A percentile compares a stretch with the other conserved stretches of the same genome.
Conservation (phyloP, 2,113 vertebrate species). For the Morone chrysops region DNA sequence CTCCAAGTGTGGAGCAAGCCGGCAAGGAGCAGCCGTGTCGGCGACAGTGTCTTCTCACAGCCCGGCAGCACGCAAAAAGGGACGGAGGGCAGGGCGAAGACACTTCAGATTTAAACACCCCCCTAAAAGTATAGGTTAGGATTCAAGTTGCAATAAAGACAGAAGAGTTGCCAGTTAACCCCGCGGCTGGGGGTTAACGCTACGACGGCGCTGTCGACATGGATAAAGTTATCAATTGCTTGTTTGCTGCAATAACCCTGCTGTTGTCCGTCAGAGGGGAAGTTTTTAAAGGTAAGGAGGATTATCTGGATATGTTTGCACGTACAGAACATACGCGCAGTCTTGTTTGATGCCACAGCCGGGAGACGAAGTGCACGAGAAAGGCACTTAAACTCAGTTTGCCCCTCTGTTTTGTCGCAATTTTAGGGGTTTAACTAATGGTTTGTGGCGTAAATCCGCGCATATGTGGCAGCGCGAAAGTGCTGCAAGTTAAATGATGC, state of each 20-base stretch:
- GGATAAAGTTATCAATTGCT: constrained; percentile 86
- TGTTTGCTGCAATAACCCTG: constrained; percentile 80
- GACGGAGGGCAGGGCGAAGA: constrained; percentile 40
- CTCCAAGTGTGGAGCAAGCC: constrained; percentile 75
- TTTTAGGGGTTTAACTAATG: not conserved
- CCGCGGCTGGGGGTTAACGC: constrained; percentile 76
- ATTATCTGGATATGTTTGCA: constrained; percentile 20
- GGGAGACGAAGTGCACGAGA: not conserved
- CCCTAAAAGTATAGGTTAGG: constrained; percentile 49
- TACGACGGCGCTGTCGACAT: constrained; percentile 74
- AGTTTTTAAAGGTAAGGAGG: constrained; percentile 86
- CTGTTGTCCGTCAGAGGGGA: constrained; percentile 81
- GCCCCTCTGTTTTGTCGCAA: not conserved
- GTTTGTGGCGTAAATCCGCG: not conserved
- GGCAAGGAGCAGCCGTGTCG: constrained; percentile 61
- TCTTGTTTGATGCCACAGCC: not conserved
- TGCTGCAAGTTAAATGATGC: not conserved
- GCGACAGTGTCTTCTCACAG: constrained; percentile 41
- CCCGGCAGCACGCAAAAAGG: constrained; percentile 29
- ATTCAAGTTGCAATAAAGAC: constrained; percentile 64
- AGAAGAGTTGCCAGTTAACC: constrained; percentile 77
- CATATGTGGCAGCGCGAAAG: not conserved
- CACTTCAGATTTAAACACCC: constrained; percentile 13
- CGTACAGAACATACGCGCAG: not conserved
- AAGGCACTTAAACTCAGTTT: constrained; percentile 41